A percentile compares a stretch with the other conserved stretches of the same genome.
These are phyloP conservation scores for Coelopa frigida DNA, from an alignment of 1,140 invertebrate genomes.

Conservation along the genomic window DNA sequence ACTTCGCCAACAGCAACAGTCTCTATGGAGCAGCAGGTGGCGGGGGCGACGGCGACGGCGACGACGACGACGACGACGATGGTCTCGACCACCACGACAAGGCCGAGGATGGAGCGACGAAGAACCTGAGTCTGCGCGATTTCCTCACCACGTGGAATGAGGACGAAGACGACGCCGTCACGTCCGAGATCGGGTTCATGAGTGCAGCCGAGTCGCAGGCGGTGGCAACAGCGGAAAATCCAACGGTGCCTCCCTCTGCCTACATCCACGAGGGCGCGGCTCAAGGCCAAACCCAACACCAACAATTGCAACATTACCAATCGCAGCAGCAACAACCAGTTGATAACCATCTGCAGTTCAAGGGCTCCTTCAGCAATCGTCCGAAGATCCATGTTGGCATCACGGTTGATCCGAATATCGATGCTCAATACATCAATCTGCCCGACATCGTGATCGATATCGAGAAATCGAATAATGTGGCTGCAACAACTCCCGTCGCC, in stretches of 20 bases:
- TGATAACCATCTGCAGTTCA: conserved; percentile 10
- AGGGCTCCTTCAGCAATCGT: neutral
- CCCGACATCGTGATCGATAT: conserved; percentile 42
- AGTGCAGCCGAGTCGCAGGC: neutral
- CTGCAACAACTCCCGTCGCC: neutral
- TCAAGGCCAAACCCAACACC: too few species aligned
- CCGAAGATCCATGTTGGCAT: conserved; percentile 14
- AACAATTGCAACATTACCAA: too few species aligned
- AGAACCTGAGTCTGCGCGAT: conserved; percentile 35
- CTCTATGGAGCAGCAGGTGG: too few species aligned
- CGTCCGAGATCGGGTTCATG: too few species aligned
- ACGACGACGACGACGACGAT: neutral
- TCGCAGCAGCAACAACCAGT: neutral
- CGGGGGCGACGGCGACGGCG: too few species aligned
- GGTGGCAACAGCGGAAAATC: neutral
- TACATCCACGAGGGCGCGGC: too few species aligned
- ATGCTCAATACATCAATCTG: conserved; percentile 27
- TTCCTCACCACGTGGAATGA: conserved; percentile 43
- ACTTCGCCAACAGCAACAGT: neutral
- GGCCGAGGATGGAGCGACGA: conserved; percentile 11
- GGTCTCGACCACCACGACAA: neutral
- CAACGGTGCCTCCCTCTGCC: neutral
- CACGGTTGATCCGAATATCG: conserved; percentile 14
- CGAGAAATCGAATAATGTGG: conserved; percentile 24
- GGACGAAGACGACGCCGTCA: conserved; percentile 33